Base-by-base conservation (phyloP, 2,888 invertebrate genomes). In the Muschampia plurimacula region DNA sequence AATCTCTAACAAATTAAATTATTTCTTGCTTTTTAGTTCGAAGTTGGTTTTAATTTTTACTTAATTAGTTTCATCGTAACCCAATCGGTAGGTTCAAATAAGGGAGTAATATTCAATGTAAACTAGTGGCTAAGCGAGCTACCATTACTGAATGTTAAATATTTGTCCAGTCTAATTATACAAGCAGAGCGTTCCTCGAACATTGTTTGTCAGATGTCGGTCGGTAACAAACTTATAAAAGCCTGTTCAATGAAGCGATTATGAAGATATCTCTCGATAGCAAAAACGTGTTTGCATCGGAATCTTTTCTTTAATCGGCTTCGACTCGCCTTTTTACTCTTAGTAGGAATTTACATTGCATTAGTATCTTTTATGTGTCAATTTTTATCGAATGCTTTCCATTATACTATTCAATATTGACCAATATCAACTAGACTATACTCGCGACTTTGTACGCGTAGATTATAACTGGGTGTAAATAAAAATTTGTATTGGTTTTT, bases 261-360 rank as follows among this genome's bases (percentile, higher is more conserved):
- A 74, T 70, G 72, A 72, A 74, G 67, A 75, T 74, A 74, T 74
- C 73, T 74, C 68, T 72, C 67, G 67, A 66, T 63, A 62, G 74
- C 70, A 74, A 76, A 76, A 74, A 76, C 59, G 73, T 70, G 74
- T 67, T 77, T 60, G 72, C 72, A 64, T 72, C 36, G 72, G 72
- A 72, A 72, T 72, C 72, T 72, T 67, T 67, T 66, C 71, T 66
- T 67, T 72, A 67, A 63, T 62, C 72, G 64, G 55, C 60, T 15
- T 6, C 63, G 36, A 46, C 32, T 67, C 41, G 63, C 57, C 72
- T 72, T 66, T 62, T 57, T 72, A 64, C 68, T 28, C 68, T 72
- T 59, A 62, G 67, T 67, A 55, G 32, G 67, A 67, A 68, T 68
- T 62, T 46, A 63, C 46, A 63, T 63, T 63, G 63, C 67, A 72